Evolutionary conservation across 2,113 vertebrate genomes (phyloP).

Genomic region (Hipposideros armiger): DNA sequence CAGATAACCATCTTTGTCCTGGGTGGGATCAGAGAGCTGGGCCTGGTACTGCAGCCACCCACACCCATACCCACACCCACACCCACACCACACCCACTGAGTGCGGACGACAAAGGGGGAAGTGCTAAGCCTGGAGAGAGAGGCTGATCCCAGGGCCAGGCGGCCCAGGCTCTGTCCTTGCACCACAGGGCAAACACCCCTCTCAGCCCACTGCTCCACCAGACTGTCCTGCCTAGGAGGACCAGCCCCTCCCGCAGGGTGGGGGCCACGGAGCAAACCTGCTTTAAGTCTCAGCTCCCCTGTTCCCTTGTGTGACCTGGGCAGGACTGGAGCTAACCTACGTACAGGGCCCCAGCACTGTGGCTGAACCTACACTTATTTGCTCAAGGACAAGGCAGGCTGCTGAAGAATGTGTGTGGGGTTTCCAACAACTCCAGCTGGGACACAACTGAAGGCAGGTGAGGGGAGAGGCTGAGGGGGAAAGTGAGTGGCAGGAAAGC

Average conservation of each 20-base stretch:
- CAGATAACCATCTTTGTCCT: background rate
- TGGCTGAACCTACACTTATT: background rate
- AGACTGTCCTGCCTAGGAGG: background rate
- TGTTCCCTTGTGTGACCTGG: background rate
- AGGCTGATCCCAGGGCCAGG: background rate
- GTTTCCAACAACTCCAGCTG: background rate
- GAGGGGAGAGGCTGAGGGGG: background rate
- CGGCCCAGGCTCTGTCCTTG: background rate
- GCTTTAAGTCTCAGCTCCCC: background rate
- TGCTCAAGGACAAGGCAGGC: background rate
- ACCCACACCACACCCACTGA: no score
- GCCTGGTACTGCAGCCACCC: background rate
- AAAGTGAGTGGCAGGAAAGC: background rate
- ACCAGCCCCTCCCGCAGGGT: background rate
- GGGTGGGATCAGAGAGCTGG: background rate
- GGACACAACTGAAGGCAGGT: background rate
- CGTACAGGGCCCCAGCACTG: accelerated
- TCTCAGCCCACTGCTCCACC: background rate
- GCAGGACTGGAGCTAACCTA: background rate
- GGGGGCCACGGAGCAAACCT: background rate
- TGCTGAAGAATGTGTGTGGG: background rate
- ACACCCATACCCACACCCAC: background rate
- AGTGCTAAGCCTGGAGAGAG: background rate
- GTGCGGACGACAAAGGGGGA: background rate
- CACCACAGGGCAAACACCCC: accelerated